These are phyloP conservation scores for Latrodectus geometricus DNA, from an alignment of 1,140 invertebrate genomes.

Conservation along the genomic window DNA sequence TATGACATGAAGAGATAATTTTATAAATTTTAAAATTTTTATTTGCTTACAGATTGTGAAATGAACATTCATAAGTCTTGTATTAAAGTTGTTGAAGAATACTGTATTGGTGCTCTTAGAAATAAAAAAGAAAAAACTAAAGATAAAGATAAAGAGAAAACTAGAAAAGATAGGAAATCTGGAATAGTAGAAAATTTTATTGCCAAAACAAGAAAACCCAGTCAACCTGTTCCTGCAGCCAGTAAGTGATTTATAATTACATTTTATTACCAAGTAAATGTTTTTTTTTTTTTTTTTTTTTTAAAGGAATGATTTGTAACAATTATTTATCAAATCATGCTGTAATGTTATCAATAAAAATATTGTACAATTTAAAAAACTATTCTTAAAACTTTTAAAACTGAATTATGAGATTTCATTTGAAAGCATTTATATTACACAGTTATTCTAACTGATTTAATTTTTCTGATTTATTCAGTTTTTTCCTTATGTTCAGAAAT, in stretches of 20 bases:
- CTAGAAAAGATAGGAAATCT: conserved; percentile 64
- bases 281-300: no score
- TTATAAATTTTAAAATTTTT: no score
- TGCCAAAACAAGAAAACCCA: conserved; percentile 63
- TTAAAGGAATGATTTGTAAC: background rate
- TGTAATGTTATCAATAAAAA: no score
- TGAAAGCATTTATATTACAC: no score
- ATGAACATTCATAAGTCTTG: conserved; percentile 89
- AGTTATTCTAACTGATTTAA: no score
- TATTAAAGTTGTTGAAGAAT: conserved; percentile 84
- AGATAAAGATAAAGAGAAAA: conserved; percentile 61
- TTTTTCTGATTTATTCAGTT: no score
- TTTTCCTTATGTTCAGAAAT: no score
- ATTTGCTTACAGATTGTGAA: conserved; percentile 80
- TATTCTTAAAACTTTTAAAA: no score
- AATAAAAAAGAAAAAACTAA: conserved; percentile 72
- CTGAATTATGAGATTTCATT: no score
- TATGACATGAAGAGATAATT: no score
- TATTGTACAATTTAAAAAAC: no score
- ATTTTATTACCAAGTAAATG: background rate
- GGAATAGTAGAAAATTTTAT: conserved; percentile 68
- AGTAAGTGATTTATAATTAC: conserved; percentile 46
- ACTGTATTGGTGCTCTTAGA: conserved; percentile 82
- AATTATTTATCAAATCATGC: background rate
- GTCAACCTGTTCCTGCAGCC: conserved; percentile 56